A percentile compares a stretch with the other conserved stretches of the same genome.
Conservation (phyloP, 2,113 vertebrate genomes). For the Corvus hawaiiensis region DNA sequence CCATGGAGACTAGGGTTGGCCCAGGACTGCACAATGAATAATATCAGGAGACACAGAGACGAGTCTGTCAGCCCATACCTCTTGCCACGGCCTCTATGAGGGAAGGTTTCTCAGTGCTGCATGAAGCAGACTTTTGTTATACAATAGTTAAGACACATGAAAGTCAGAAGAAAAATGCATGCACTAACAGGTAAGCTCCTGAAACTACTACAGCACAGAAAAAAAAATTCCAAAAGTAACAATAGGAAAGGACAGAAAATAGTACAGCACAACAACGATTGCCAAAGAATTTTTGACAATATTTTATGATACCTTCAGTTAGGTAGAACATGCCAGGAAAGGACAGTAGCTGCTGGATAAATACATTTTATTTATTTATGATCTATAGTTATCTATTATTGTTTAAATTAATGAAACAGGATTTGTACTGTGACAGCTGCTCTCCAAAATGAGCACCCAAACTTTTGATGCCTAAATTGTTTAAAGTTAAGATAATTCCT, state of each 20-base stretch:
- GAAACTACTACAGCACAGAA: not conserved
- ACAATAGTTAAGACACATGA: not conserved
- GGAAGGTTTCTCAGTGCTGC: not conserved
- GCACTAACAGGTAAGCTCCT: not conserved
- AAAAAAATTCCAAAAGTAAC: not conserved
- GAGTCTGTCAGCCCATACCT: slow-evolving; percentile 27
- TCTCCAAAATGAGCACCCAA: not conserved
- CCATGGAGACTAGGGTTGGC: slow-evolving; percentile 61
- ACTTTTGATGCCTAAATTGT: not conserved
- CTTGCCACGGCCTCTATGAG: not conserved
- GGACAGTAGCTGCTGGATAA: not conserved
- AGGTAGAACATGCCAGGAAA: not conserved
- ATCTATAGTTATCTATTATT: not conserved
- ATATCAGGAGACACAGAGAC: slow-evolving; percentile 63
- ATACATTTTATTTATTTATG: not conserved
- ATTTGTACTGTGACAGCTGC: not conserved
- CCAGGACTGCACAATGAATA: slow-evolving; percentile 59
- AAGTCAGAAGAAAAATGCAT: not conserved
- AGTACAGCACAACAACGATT: not conserved
- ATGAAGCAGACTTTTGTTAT: not conserved
- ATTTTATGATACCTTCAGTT: not conserved
- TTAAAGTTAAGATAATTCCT: not conserved
- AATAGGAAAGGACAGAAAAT: not conserved
- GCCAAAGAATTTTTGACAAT: not conserved
- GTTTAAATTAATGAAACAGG: slow-evolving; percentile 11